Evolutionary conservation across 2,797 vertebrate genomes (phyloP), one percentile per base, ranked within the genome.

Genomic region (Phoxinus dragarum): DNA sequence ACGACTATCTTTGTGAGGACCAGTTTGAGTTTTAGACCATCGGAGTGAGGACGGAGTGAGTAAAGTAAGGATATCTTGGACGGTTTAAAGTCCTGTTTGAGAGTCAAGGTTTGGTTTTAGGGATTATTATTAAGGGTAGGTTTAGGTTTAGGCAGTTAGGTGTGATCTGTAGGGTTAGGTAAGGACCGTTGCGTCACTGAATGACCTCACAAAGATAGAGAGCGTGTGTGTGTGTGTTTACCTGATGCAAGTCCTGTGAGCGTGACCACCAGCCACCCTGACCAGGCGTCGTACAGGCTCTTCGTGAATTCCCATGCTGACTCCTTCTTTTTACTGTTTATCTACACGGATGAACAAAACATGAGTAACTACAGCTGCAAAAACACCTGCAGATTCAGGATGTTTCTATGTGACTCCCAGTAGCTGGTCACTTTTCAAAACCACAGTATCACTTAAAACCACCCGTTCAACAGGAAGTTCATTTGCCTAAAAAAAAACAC

Each of bases 271-370:
- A 99, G 94, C 98, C 98, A 99, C 61, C 98, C 98, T 6, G 98
- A 99, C 98, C 98, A 99, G 1, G 98, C 98, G 40, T 99, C 98
- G 0, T 98, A 99, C 84, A 99, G 94, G 88, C 98, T 99, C 94
- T 98, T 99, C 59, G 96, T 96, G 93, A 99, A 98, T 92, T 99
- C 98, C 98, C 97, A 99, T 86, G 97, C 97, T 0, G 98, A 99
- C 90, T 99, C 98, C 89, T 99, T 99, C 91, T 98, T 99, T 95
- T 97, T 99, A 93, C 98, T 99, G 93, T 98, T 99, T 83, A 99
- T 99, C 98, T 99, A 92, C 84, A 94, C 91, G 91, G 59, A 92
- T 38, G 42, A 84, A 34, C 7, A 69, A 27, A 54, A 72, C 5
- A 64, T 14, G 71, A 9, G 75, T n/a, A 38, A 17, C 36, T 11